Evolutionary conservation across 2,888 invertebrate species (phyloP).

Genomic region (Rhagonycha lutea): DNA sequence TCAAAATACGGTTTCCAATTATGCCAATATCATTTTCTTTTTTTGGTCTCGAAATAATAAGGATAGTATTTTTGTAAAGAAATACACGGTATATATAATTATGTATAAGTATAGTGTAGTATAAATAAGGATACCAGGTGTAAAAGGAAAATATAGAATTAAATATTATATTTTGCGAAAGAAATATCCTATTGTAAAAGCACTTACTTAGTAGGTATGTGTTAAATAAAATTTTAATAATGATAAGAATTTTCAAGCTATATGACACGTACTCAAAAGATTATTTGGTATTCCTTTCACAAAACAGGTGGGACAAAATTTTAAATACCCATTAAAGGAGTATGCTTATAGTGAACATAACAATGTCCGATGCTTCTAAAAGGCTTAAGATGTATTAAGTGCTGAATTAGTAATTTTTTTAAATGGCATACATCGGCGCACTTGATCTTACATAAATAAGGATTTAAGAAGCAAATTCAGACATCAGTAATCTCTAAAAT

Average conservation of each 20-base stretch:
- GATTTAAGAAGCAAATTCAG: conserved; percentile 33
- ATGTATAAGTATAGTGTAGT: too few species aligned
- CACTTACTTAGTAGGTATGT: neutral
- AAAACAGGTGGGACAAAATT: conserved; percentile 17
- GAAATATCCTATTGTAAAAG: neutral
- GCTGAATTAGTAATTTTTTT: conserved; percentile 40
- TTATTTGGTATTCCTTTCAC: conserved; percentile 6
- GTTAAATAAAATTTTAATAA: neutral
- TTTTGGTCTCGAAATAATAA: neutral
- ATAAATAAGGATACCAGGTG: neutral
- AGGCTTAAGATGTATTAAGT: conserved; percentile 39
- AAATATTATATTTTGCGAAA: neutral
- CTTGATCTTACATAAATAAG: conserved; percentile 39
- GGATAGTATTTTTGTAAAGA: neutral
- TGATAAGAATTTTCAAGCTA: conserved; percentile 1
- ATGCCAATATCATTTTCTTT: too few species aligned
- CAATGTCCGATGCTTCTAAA: conserved; percentile 38
- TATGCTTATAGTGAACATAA: conserved; percentile 36
- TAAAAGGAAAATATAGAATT: neutral
- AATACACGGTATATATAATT: neutral
- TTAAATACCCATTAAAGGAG: conserved; percentile 21
- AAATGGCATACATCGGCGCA: conserved; percentile 40
- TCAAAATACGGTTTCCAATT: too few species aligned
- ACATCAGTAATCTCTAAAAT: conserved; percentile 40
- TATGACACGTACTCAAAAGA: conserved; percentile 13